Evolutionary conservation across 2,797 vertebrate genomes (phyloP), one percentile per base, ranked within the genome.

Genomic region (Oreochromis mossambicus): DNA sequence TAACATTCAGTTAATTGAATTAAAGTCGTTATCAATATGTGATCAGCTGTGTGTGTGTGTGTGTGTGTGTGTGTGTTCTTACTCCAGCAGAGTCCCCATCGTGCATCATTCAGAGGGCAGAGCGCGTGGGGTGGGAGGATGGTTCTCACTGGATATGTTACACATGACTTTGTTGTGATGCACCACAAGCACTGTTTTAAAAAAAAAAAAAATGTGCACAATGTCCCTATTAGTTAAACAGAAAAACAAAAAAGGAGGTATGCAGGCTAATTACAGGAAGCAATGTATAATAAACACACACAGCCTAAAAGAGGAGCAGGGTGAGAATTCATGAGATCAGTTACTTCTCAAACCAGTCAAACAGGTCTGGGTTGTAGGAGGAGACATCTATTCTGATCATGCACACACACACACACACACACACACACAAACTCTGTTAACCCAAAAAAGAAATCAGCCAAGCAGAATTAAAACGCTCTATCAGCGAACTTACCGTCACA

Each of bases 1-100:
- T 48, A 70, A 26, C 41, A 70, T 17, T 48, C 19, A 58, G 15
- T 58, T 58, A 58, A 58, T 0, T 58, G 55, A 58, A 58, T 58
- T 70, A 7, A 73, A 34, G 51, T 43, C 7, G 0, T 56, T 29
- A 21, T 81, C 13, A 41, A 38, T 46, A 13, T 52, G 29, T 58
- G 24, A 51, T 52, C n/a, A 55, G 51, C 14, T 79, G 46, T 17
- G 15, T 8, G 56, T 26, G 26, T 26, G 24, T 26, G 24, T 26
- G 24, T 26, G 24, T 26, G 15, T 17, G 56, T 61, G 24, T 76
- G 38, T 73, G 56, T 13, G 4, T 17, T 95, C 97, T 98, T 93
- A 99, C 98, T 97, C 97, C 97, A 97, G 95, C 98, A 99, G 29
- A 98, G 96, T 1, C 98, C 98, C 98, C 98, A 99, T 84, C 98